phyloP scores from a whole-genome alignment of 1,140 invertebrate species.

The Calephelis virginiensis region DNA sequence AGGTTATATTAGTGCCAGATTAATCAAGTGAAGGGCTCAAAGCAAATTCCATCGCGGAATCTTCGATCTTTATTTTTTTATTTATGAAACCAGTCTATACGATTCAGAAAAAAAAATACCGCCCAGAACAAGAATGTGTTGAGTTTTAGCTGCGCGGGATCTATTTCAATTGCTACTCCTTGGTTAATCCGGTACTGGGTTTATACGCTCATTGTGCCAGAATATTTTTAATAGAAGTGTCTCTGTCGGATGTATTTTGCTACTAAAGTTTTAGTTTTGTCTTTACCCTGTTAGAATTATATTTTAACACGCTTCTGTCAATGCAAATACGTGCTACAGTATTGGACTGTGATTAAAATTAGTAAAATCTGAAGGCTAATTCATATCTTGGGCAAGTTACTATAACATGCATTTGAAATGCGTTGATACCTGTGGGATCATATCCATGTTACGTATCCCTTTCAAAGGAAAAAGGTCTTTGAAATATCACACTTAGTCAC shows the following conservation, averaged over 20 bases:
- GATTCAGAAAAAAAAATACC: too few relatives aligned
- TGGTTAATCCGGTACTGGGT: not conserved
- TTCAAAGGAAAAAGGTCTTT: too few relatives aligned
- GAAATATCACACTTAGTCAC: too few relatives aligned
- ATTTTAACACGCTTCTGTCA: slow-evolving; percentile 19
- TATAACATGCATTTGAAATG: too few relatives aligned
- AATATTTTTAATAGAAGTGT: slow-evolving; percentile 24
- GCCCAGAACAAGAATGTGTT: too few relatives aligned
- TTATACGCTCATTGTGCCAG: slow-evolving; percentile 40
- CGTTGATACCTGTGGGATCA: too few relatives aligned
- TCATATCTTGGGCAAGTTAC: not conserved
- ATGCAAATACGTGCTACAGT: slow-evolving; percentile 1
- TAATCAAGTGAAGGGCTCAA: not conserved
- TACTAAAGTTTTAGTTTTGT: slow-evolving; percentile 16
- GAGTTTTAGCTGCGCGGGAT: not conserved
- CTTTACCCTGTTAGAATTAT: slow-evolving; percentile 16
- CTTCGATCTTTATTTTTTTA: too few relatives aligned
- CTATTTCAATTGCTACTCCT: not conserved
- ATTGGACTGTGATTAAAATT: not conserved
- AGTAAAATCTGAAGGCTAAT: slow-evolving; percentile 2
- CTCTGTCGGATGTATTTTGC: slow-evolving; percentile 25
- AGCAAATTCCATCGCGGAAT: not conserved
- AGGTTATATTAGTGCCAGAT: not conserved
- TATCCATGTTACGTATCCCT: too few relatives aligned
- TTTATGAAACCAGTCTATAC: too few relatives aligned